Evolutionary conservation across 2,113 vertebrate species (phyloP).

Genomic region (Pseudonaja textilis): DNA sequence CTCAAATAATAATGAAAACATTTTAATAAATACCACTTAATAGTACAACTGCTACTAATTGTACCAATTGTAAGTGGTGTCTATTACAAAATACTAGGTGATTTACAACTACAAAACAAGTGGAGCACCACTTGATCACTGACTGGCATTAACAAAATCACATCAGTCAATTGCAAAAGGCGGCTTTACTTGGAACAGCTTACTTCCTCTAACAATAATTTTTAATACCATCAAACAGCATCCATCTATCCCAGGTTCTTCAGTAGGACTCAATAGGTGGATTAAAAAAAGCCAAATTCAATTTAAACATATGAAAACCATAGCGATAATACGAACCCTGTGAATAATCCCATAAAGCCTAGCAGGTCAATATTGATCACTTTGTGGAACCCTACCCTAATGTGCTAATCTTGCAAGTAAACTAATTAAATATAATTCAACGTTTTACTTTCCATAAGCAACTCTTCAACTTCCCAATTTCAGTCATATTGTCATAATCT

Average conservation of each 20-base stretch:
- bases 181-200: neutral
- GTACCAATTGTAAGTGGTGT: neutral
- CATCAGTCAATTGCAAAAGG: neutral
- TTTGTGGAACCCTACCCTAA: neutral
- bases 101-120: neutral
- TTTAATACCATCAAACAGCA: neutral
- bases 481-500: slow-evolving; percentile 35
- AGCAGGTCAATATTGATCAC: neutral
- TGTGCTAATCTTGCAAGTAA: slow-evolving; percentile 56
- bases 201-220: neutral
- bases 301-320: neutral
- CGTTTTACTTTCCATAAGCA: slow-evolving; percentile 41
- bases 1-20: neutral
- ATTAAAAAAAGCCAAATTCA: neutral
- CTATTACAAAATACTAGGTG: neutral
- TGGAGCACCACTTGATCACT: neutral
- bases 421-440: slow-evolving; percentile 50
- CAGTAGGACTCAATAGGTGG: neutral
- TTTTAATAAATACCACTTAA: neutral
- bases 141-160: neutral
- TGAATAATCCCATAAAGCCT: neutral
- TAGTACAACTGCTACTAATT: neutral
- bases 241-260: neutral
- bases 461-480: slow-evolving; percentile 50
- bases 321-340: neutral